Base-by-base conservation (phyloP, 2,113 vertebrate species). In the Aldabrachelys gigantea region DNA sequence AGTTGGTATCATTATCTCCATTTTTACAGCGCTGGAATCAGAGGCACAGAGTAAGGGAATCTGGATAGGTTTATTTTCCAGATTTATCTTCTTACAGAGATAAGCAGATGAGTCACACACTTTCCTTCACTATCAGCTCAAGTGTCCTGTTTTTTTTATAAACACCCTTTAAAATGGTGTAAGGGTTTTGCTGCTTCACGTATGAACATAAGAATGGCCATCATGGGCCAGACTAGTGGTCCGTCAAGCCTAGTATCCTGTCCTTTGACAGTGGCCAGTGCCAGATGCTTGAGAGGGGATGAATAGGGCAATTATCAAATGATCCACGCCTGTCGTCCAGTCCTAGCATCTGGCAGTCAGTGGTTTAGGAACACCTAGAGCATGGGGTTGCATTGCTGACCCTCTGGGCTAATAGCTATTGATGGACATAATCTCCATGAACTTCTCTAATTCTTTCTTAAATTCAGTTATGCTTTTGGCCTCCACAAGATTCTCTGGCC, bases 51-150 rank as follows among this genome's bases (percentile, higher is more conserved):
- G 44, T 9, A 25, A 29, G 38, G n/a, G 49, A 38, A 75, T 53
- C 17, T 27, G 50, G 27, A 52, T 75, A n/a, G 27, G 16, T 29
- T 81, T 13, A 52, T 80, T 89, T 89, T 57, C 82, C 72, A 0
- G 1, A 29, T 24, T 82, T 47, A 59, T 52, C 56, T 72, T 79
- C 69, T 22, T 44, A 35, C 49, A 10, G 35, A 35, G 54, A 38
- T 17, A 2, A 1, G 21, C 10, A 2, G 0, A 31, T 8, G 10
- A 11, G 31, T 8, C 83, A 41, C 1, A 1, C 10, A 35, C 21
- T 50, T 65, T 29, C 24, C 44, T 24, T 27, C 11, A 78, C 24
- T 21, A 27, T 27, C 24, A 27, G 27, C 5, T 78, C 75, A 47
- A 72, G n/a, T 38, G 35, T 72, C 65, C 19, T 62, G 13, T 62